phyloP scores from a whole-genome alignment of 2,113 vertebrate species.

The Shinisaurus crocodilurus region DNA sequence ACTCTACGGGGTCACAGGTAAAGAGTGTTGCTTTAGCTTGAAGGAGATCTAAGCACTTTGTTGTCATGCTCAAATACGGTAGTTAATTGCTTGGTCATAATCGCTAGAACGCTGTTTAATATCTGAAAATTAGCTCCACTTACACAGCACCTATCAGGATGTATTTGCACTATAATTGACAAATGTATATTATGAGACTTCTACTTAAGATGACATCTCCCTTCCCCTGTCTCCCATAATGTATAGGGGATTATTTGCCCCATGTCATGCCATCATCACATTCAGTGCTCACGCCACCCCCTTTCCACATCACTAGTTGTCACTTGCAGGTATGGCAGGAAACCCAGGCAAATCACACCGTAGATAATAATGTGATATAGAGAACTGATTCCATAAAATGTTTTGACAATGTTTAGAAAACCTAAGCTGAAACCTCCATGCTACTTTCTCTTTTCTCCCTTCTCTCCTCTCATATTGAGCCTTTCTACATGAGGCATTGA shows the following conservation, averaged over 20 bases:
- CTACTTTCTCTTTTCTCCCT: not conserved
- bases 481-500: too few species aligned
- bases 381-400: not conserved
- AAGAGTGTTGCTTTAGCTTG: not conserved
- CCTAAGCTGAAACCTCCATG: not conserved
- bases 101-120: not conserved
- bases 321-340: not conserved
- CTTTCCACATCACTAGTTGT: not conserved
- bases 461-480: not conserved
- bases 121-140: not conserved
- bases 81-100: rapidly evolving
- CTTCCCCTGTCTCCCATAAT: too few species aligned
- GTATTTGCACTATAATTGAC: not conserved
- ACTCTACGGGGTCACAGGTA: conserved; percentile 96
- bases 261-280: not conserved
- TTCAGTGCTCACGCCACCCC: not conserved
- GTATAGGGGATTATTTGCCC: not conserved
- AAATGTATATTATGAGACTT: not conserved
- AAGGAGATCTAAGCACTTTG: rapidly evolving
- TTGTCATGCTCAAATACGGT: rapidly evolving
- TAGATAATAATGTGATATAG: not conserved
- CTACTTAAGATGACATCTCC: not conserved
- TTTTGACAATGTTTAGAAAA: not conserved
- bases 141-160: conserved; percentile 16
- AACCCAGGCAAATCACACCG: not conserved